Base-by-base conservation (phyloP, 1,140 invertebrate species). In the Tetranychus urticae region DNA sequence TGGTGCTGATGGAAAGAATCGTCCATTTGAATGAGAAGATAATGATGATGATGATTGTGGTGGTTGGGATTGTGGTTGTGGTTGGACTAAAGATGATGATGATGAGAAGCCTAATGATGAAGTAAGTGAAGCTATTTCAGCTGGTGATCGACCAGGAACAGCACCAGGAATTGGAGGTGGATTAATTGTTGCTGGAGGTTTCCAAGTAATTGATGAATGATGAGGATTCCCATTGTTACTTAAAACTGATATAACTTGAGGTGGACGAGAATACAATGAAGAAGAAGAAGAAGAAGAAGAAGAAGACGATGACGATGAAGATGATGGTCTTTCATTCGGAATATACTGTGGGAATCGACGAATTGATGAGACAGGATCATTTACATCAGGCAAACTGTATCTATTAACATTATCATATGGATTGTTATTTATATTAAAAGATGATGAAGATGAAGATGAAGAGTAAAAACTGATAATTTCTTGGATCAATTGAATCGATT, bases 131-230 rank as follows among this genome's bases (percentile, higher is more conserved):
- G 55, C 55, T 14, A 14, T 14, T 14, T 35, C 33, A 34, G 33
- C 14, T 36, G 37, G 55, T 56, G 31, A n/a, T 31, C 50, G 8
- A 31, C 55, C 14, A 36, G 55, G 14, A 37, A 14, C 33, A 37
- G 12, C 35, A 56, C 37, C 35, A 33, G 33, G 12, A 52, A 52
- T 33, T n/a, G 50, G 13, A 10, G 59, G 55, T 45, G 59, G 59
- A n/a, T 45, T n/a, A 37, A 58, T 33, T 1, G 62, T 61, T 58
- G 62, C 54, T n/a, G 62, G 62, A 36, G 62, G 62, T 61, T 63
- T 63, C 62, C 62, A 63, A 5, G 55, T 58, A 14, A 63, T 55
- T 39, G 34, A 47, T 42, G 34, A 59, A n/a, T 58, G 57, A 31
- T 8, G 52, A 55, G 54, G 34, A 45, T 39, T 48, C 2, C 50